phyloP scores from a whole-genome alignment of 2,113 vertebrate genomes.

The Colius striatus region DNA sequence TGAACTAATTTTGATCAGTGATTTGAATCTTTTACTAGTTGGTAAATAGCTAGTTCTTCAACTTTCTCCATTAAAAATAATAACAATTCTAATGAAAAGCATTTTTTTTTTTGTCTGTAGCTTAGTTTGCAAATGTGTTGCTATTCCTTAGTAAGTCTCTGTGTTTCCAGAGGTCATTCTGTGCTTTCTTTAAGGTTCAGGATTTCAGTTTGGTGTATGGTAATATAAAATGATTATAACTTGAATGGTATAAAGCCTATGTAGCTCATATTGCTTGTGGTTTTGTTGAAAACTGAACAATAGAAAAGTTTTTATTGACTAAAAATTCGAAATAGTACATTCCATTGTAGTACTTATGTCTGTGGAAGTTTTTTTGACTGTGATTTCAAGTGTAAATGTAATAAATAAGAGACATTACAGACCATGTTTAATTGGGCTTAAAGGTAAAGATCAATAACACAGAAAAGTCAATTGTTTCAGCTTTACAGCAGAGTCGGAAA shows the following conservation, averaged over 20 bases:
- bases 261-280: neutral
- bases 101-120: neutral
- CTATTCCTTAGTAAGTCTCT: neutral
- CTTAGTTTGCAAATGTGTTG: neutral
- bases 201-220: neutral
- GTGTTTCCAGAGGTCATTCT: neutral
- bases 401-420: slow-evolving; percentile 47
- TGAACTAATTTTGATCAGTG: neutral
- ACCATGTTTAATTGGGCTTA: slow-evolving; percentile 82
- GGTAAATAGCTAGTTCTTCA: neutral
- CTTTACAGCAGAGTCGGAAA: slow-evolving; percentile 93
- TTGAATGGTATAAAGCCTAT: neutral
- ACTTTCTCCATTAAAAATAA: neutral
- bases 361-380: slow-evolving; percentile 7
- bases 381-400: slow-evolving; percentile 41
- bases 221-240: neutral
- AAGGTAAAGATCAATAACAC: slow-evolving; percentile 83
- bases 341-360: neutral
- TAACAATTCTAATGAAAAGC: neutral
- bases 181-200: neutral
- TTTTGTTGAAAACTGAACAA: neutral
- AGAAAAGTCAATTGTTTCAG: slow-evolving; percentile 86
- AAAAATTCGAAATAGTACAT: neutral
- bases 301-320: neutral
- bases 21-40: neutral